Percentiles rank a stretch among this genome's conserved stretches.
Conservation (phyloP, 2,797 vertebrate genomes). For the Carduelis carduelis region DNA sequence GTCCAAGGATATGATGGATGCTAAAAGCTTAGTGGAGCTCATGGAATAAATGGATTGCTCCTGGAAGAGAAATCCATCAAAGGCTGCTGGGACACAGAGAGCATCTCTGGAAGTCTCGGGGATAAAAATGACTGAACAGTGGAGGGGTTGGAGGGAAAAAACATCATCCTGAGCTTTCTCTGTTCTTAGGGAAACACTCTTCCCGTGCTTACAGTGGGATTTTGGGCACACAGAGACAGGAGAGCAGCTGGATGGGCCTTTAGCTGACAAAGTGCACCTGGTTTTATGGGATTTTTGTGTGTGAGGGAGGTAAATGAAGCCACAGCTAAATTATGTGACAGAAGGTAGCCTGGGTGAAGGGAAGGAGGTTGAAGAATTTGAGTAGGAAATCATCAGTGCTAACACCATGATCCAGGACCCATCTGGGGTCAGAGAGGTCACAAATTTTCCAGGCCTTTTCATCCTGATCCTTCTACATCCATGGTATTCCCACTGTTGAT, state of each 20-base stretch:
- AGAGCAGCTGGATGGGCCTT: neutral
- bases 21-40: neutral
- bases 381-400: neutral
- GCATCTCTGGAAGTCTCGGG: neutral
- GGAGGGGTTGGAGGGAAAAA: neutral
- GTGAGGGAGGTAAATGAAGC: neutral
- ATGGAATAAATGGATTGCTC: neutral
- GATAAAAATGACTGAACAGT: neutral
- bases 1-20: neutral
- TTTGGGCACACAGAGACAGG: neutral
- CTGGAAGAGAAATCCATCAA: neutral
- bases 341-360: neutral
- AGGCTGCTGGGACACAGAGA: neutral
- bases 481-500: neutral
- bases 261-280: neutral
- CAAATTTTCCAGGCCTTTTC: neutral
- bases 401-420: rapidly evolving
- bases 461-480: neutral
- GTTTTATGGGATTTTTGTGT: neutral
- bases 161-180: neutral
- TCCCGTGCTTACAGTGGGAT: neutral
- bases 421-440: neutral
- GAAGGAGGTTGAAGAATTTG: neutral
- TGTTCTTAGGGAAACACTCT: neutral
- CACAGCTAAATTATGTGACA: neutral